These are phyloP conservation scores for Zalophus californianus DNA, from an alignment of 2,797 vertebrate genomes.

Conservation along the genomic window DNA sequence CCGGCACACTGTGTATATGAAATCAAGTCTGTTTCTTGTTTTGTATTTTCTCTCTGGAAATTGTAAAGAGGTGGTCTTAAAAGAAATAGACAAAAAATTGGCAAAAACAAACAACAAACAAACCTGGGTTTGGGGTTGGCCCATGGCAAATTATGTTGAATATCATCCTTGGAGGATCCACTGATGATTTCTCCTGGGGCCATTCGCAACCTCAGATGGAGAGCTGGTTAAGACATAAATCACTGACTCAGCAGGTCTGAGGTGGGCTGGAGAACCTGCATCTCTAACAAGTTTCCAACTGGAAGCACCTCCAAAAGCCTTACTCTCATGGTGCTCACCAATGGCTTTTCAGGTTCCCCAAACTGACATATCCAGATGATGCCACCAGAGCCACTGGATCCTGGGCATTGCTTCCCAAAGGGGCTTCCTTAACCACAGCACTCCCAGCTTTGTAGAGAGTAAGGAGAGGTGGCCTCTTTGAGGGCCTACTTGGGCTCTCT, in stretches of 20 bases:
- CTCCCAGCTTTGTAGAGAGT: neutral
- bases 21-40: slow-evolving; percentile 83
- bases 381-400: neutral
- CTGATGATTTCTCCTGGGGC: neutral
- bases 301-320: neutral
- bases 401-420: neutral
- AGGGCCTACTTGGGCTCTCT: neutral
- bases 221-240: neutral
- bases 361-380: no score
- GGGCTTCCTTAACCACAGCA: neutral
- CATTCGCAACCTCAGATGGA: neutral
- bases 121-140: neutral
- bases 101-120: neutral
- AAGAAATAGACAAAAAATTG: slow-evolving; percentile 82
- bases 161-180: neutral
- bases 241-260: neutral
- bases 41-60: slow-evolving; percentile 84
- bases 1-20: no score
- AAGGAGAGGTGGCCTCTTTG: neutral
- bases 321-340: neutral
- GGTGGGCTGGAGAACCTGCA: neutral
- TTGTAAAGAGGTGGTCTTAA: slow-evolving; percentile 80
- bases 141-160: neutral
- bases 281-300: neutral
- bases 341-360: neutral